Conservation (phyloP, 2,113 vertebrate species). For the Fulica atra region DNA sequence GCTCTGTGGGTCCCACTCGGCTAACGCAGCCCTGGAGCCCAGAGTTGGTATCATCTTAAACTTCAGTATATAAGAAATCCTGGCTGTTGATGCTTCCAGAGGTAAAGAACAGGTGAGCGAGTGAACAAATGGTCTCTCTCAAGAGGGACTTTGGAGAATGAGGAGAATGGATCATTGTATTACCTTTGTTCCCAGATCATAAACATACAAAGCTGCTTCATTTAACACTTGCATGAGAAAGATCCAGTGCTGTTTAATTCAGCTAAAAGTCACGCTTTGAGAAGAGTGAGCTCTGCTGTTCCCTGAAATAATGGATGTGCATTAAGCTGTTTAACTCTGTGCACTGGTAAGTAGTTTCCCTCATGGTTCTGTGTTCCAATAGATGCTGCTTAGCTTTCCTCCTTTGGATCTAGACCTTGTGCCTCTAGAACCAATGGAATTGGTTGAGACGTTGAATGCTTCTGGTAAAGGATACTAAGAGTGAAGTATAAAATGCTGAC, state of each 20-base stretch:
- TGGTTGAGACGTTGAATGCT: background rate
- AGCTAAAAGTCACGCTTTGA: background rate
- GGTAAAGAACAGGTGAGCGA: background rate
- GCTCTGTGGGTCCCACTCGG: background rate
- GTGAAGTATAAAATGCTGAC: slow-evolving; percentile 5
- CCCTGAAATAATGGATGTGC: background rate
- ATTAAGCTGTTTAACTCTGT: background rate
- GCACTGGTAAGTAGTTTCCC: background rate
- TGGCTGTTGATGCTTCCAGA: background rate
- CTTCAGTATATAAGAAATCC: background rate
- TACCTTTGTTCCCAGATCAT: background rate
- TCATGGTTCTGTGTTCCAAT: background rate
- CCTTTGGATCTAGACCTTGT: background rate
- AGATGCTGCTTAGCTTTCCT: background rate
- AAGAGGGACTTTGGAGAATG: background rate
- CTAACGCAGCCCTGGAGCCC: background rate
- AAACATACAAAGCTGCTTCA: background rate
- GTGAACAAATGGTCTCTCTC: background rate
- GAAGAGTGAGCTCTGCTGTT: background rate
- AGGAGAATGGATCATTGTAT: background rate
- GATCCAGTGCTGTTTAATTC: background rate
- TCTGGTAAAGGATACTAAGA: background rate
- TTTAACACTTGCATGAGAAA: background rate
- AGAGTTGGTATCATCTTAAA: background rate
- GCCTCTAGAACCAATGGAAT: background rate